Evolutionary conservation across 1,140 invertebrate species (phyloP), one percentile per base, ranked within the genome.

Genomic region (Chrysomallon squamiferum): DNA sequence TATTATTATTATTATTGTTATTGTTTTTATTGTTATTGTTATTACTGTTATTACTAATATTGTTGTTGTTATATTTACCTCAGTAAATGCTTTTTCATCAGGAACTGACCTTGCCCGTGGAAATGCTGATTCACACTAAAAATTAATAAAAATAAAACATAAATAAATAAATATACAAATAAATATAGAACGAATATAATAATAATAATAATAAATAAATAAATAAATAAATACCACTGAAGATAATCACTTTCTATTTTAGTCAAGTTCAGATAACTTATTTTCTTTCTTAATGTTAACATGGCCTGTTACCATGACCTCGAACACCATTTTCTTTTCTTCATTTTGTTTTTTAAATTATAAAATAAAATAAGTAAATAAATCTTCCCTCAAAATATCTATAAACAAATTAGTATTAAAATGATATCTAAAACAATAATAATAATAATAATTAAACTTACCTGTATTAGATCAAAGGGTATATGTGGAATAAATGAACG

Each of bases 11-110:
- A n/a, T n/a, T n/a, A n/a, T n/a, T n/a, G n/a, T n/a, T n/a, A n/a
- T n/a, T n/a, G n/a, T n/a, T n/a, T n/a, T n/a, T n/a, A n/a, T n/a
- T n/a, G n/a, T n/a, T n/a, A n/a, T n/a, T n/a, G n/a, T n/a, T n/a
- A n/a, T n/a, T n/a, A n/a, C n/a, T n/a, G n/a, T n/a, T n/a, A n/a
- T n/a, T n/a, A n/a, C n/a, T n/a, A n/a, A n/a, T n/a, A n/a, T n/a
- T n/a, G n/a, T n/a, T n/a, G n/a, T n/a, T n/a, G n/a, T n/a, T n/a
- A n/a, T n/a, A n/a, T n/a, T 81, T 87, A 92, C 91, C 86, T 93
- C 92, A 32, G 93, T 95, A 63, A 95, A 90, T 2, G 90, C 89
- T 25, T 92, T 89, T 78, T 96, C 94, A 77, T 96, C 94, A 1
- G 90, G 86, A n/a, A 87, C 87, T 11, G 93, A 89, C 63, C 94